Percentiles rank a stretch among this genome's conserved stretches.
Evolutionary conservation across 2,113 vertebrate genomes (phyloP).

Genomic region (Pontoporia blainvillei): DNA sequence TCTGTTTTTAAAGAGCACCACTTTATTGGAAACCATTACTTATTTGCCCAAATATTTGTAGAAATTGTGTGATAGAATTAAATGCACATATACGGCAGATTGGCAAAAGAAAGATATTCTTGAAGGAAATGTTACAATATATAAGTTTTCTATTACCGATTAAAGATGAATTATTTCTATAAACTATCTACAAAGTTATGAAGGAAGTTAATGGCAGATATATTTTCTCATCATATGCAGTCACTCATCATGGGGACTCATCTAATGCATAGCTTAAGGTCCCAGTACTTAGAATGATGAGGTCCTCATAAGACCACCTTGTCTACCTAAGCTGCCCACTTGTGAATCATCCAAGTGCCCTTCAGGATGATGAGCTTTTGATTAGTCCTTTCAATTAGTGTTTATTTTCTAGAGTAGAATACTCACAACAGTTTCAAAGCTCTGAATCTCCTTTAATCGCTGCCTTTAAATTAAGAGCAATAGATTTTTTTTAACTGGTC

Average conservation of each 20-base stretch:
- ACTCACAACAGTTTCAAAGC: constrained; percentile 74
- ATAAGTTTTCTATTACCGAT: not conserved
- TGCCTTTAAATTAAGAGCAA: constrained; percentile 79
- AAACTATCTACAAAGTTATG: constrained; percentile 30
- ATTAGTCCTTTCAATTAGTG: constrained; percentile 72
- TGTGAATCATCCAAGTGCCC: constrained; percentile 62
- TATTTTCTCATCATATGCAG: not conserved
- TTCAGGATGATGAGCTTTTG: constrained; percentile 70
- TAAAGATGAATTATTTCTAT: not conserved
- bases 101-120: constrained; percentile 20
- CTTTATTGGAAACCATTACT: constrained; percentile 27
- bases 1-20: not conserved
- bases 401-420: constrained; percentile 72
- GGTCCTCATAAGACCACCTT: constrained; percentile 36
- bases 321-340: constrained; percentile 52
- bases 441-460: constrained; percentile 76
- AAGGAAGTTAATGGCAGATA: not conserved
- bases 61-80: constrained; percentile 16
- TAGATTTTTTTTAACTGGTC: constrained; percentile 76
- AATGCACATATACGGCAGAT: not conserved
- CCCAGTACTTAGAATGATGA: constrained; percentile 1
- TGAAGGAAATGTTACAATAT: not conserved
- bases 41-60: constrained; percentile 24
- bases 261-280: not conserved
- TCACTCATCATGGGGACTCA: not conserved